These are phyloP conservation scores for Pinctada fucata DNA, from an alignment of 2,888 invertebrate species.

Conservation along the genomic window DNA sequence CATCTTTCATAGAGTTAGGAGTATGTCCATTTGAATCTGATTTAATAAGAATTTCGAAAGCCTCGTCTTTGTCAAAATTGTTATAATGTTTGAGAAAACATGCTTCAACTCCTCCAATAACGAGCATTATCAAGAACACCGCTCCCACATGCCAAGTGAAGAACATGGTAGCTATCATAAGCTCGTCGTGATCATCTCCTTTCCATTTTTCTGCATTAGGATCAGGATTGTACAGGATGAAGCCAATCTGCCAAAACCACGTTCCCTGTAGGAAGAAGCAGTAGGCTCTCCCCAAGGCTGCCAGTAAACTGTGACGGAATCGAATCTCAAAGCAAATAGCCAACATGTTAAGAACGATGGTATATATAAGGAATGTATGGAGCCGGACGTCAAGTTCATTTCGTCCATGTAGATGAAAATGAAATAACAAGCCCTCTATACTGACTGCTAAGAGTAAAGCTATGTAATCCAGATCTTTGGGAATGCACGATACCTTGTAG, in stretches of 20 bases:
- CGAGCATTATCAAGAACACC: constrained; percentile 63
- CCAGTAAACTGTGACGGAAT: constrained; percentile 71
- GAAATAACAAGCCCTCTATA: constrained; percentile 78
- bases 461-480: constrained; percentile 77
- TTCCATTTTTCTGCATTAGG: constrained; percentile 72
- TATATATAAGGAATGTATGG: constrained; percentile 78
- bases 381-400: constrained; percentile 73
- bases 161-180: constrained; percentile 78
- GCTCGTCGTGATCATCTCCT: constrained; percentile 73
- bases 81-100: constrained; percentile 53
- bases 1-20: constrained; percentile 58
- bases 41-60: constrained; percentile 64
- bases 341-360: constrained; percentile 71
- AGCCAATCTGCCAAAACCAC: constrained; percentile 79
- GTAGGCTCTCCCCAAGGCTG: constrained; percentile 75
- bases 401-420: constrained; percentile 78
- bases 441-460: constrained; percentile 75
- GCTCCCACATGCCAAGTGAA: constrained; percentile 74
- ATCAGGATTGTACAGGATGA: constrained; percentile 78
- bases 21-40: constrained; percentile 63
- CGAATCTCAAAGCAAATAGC: constrained; percentile 75
- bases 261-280: constrained; percentile 79
- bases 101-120: constrained; percentile 63
- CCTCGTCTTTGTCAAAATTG: constrained; percentile 42
- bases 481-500: constrained; percentile 69